Evolutionary conservation across 2,113 vertebrate genomes (phyloP), one percentile per base, ranked within the genome.

Genomic region (Martes martes): DNA sequence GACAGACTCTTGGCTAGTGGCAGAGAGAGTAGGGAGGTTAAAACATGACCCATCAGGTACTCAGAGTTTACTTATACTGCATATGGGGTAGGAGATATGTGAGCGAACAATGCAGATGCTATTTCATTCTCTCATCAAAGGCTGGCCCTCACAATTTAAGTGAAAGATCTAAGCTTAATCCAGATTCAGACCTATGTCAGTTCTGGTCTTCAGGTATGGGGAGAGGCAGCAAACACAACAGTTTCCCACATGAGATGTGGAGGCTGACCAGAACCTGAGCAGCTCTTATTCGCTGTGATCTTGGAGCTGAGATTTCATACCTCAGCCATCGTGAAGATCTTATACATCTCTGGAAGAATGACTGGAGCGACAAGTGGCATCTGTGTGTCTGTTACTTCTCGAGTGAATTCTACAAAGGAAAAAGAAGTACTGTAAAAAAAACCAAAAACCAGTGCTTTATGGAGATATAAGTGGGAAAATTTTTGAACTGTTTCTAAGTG

Each of bases 261-360:
- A 47, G 8, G 50, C 31, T 61, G 59, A 45, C 1, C 15, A 61
- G 18, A 85, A 42, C 26, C 28, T 33, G 11, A 65, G 52, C 6
- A 79, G 45, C 31, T 10, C 26, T 36, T 81, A 63, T 7, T 78
- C 11, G 7, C n/a, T 89, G 24, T 21, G 45, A 63, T 45, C 31
- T n/a, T 8, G 23, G 69, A 19, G 55, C 61, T 55, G 24, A 73
- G 69, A 50, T 67, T 47, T 28, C 97, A 13, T 99, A 99, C 99
- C 99, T 99, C 99, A 7, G 99, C 99, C 99, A 99, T 99, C 5
- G 99, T 99, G 98, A 99, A 99, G 98, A 99, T 99, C 98, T 99
- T 99, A 98, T 99, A 99, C 99, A 99, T 99, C 98, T 99, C 99
- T 42, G 99, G 99, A 92, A 99, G 99, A 97, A 99, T 99, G 95